Conservation (phyloP, 1,140 invertebrate species). For the Heliconius hermathena region DNA sequence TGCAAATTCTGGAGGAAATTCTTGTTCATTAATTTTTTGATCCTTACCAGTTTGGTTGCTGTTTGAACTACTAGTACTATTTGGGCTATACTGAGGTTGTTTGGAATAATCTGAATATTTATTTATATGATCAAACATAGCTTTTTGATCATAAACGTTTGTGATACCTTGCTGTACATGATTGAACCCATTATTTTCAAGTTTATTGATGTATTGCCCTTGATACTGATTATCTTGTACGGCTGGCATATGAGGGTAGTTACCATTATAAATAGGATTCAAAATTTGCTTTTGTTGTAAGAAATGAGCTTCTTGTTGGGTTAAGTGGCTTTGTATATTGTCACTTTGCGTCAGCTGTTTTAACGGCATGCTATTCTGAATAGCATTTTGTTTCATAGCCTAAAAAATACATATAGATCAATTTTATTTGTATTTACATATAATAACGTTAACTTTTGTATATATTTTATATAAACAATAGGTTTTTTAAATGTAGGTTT, state of each 20-base stretch:
- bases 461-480: too few relatives aligned
- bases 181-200: conserved; percentile 63
- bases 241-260: conserved; percentile 61
- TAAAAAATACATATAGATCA: conserved; percentile 44
- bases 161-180: conserved; percentile 75
- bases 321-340: conserved; percentile 75
- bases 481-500: background rate
- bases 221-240: conserved; percentile 70
- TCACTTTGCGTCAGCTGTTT: conserved; percentile 79
- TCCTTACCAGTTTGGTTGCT: conserved; percentile 76
- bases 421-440: background rate
- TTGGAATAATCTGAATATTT: conserved; percentile 75
- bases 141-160: conserved; percentile 75
- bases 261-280: conserved; percentile 73
- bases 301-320: conserved; percentile 79
- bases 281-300: conserved; percentile 79
- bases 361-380: conserved; percentile 80
- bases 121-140: conserved; percentile 72
- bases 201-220: conserved; percentile 70
- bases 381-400: conserved; percentile 78
- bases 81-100: conserved; percentile 75
- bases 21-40: conserved; percentile 79
- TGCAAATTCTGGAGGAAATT: conserved; percentile 80
- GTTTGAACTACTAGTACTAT: conserved; percentile 73
- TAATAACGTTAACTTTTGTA: background rate